phyloP scores from a whole-genome alignment of 2,888 invertebrate genomes.

The Carabus problematicus region DNA sequence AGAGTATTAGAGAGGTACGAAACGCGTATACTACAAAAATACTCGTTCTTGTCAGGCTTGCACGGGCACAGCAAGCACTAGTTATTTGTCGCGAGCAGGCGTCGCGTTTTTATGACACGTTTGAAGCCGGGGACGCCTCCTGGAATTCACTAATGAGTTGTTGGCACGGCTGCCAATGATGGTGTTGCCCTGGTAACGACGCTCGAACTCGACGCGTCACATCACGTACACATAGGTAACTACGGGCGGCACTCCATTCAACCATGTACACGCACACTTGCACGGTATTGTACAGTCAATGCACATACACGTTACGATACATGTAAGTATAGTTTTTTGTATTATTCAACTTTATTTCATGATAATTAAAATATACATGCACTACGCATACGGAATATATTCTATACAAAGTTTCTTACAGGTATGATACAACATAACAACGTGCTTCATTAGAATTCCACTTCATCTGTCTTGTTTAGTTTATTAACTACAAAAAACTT shows the following conservation, averaged over 20 bases:
- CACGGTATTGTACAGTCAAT: not conserved
- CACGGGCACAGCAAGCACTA: not conserved
- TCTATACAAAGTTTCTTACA: too few species aligned
- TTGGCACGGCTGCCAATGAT: slow-evolving; percentile 55
- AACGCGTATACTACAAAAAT: slow-evolving; percentile 29
- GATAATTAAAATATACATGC: too few species aligned
- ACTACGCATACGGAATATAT: too few species aligned
- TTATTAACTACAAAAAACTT: too few species aligned
- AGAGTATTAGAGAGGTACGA: too few species aligned
- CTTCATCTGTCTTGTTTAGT: too few species aligned
- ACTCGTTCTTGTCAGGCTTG: slow-evolving; percentile 1
- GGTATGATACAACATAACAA: too few species aligned
- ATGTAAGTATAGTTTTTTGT: too few species aligned
- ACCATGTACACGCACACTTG: not conserved
- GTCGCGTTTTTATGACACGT: slow-evolving; percentile 58
- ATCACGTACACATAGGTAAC: not conserved
- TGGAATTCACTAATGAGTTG: slow-evolving; percentile 59
- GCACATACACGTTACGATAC: too few species aligned
- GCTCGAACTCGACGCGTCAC: slow-evolving; percentile 48
- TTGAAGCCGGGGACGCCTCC: slow-evolving; percentile 57
- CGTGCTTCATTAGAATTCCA: too few species aligned
- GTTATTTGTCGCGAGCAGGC: slow-evolving; percentile 50
- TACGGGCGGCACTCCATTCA: not conserved
- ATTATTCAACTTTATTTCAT: too few species aligned
- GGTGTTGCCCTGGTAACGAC: slow-evolving; percentile 51